phyloP scores from a whole-genome alignment of 2,113 vertebrate genomes.

The Centropus bengalensis region DNA sequence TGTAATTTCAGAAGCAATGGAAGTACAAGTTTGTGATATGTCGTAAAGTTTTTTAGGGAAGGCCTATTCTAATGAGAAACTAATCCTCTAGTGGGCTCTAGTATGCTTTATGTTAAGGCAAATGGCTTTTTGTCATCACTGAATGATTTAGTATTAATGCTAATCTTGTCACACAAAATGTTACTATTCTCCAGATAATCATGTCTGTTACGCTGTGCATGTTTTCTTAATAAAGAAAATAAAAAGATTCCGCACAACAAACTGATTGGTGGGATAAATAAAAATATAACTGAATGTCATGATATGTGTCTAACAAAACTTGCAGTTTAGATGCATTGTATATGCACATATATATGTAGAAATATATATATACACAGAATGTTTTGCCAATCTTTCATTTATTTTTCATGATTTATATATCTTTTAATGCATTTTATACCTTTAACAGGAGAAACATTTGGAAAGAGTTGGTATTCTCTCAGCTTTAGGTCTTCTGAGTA shows the following conservation, averaged over 20 bases:
- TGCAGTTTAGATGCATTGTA: neutral
- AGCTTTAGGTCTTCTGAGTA: neutral
- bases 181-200: neutral
- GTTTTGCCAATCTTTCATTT: neutral
- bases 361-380: neutral
- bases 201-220: neutral
- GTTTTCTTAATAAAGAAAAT: neutral
- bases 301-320: neutral
- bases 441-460: neutral
- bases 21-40: neutral
- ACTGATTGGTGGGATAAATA: neutral
- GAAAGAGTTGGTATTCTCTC: neutral
- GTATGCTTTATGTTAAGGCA: neutral
- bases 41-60: neutral
- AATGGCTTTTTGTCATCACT: neutral
- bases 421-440: neutral
- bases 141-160: neutral
- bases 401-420: neutral
- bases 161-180: neutral
- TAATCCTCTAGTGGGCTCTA: neutral
- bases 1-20: neutral
- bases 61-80: neutral
- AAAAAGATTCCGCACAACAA: neutral
- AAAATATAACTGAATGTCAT: neutral
- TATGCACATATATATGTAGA: neutral